phyloP scores from a whole-genome alignment of 1,140 invertebrate genomes.

The Platorchestia sp. region DNA sequence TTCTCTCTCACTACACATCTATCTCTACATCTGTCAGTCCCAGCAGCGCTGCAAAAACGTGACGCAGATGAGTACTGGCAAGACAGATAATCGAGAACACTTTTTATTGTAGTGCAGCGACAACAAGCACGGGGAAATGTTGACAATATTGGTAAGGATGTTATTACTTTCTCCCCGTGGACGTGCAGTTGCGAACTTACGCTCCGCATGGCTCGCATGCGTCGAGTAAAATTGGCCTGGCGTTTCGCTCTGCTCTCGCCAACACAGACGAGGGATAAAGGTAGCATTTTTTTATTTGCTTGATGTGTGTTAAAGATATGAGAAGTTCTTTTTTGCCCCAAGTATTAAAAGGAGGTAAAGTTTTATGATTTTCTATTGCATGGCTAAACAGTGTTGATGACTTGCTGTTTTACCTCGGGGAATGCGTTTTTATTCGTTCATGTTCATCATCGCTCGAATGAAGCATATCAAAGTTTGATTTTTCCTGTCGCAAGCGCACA shows the following conservation, averaged over 20 bases:
- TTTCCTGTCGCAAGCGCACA: neutral
- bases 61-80: slow-evolving; percentile 14
- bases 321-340: neutral
- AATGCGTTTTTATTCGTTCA: neutral
- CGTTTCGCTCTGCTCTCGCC: neutral
- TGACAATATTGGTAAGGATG: slow-evolving; percentile 30
- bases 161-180: neutral
- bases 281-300: neutral
- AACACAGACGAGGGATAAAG: neutral
- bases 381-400: neutral
- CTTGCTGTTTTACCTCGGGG: neutral
- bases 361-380: neutral
- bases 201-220: neutral
- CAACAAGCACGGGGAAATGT: neutral
- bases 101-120: slow-evolving; percentile 30
- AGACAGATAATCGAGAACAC: slow-evolving; percentile 14
- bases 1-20: neutral
- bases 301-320: neutral
- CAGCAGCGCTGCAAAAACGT: neutral
- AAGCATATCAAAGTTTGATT: neutral
- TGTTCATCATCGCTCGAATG: neutral
- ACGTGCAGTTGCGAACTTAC: neutral
- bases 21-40: neutral
- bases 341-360: neutral
- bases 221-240: neutral